phyloP scores from a whole-genome alignment of 2,888 invertebrate genomes.

The Athetis lepigone region DNA sequence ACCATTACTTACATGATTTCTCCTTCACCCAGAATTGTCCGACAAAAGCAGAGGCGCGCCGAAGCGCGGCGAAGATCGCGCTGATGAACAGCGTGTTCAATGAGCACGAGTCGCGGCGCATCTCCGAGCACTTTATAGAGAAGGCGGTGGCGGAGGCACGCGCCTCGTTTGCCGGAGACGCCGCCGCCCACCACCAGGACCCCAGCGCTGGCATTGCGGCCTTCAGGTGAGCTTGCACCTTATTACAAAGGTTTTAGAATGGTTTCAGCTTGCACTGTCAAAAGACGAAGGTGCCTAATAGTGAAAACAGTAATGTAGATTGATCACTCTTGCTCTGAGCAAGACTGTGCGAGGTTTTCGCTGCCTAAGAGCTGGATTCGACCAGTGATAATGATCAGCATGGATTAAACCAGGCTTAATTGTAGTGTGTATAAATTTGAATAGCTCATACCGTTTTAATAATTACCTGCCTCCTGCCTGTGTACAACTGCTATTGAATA shows the following conservation, averaged over 20 bases:
- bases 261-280: too few relatives aligned
- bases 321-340: not conserved
- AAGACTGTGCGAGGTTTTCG: too few relatives aligned
- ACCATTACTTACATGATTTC: slow-evolving; percentile 2
- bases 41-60: slow-evolving; percentile 97
- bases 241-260: too few relatives aligned
- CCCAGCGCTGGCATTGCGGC: slow-evolving; percentile 94
- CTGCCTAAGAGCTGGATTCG: too few relatives aligned
- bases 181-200: slow-evolving; percentile 91
- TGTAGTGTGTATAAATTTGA: too few relatives aligned
- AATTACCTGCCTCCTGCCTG: not conserved
- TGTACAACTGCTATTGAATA: slow-evolving; percentile 1
- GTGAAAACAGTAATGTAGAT: not conserved
- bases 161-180: slow-evolving; percentile 94
- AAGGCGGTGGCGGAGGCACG: slow-evolving; percentile 98
- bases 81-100: slow-evolving; percentile 99
- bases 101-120: slow-evolving; percentile 97
- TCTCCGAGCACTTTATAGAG: slow-evolving; percentile 98
- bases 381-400: too few relatives aligned
- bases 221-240: slow-evolving; percentile 86
- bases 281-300: too few relatives aligned
- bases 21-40: slow-evolving; percentile 94
- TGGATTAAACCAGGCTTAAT: too few relatives aligned
- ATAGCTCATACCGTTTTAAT: not conserved
- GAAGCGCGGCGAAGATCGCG: slow-evolving; percentile 98